A percentile compares a stretch with the other conserved stretches of the same genome.
These are phyloP conservation scores for Noturus placidus DNA, from an alignment of 2,113 vertebrate genomes.

Conservation along the genomic window DNA sequence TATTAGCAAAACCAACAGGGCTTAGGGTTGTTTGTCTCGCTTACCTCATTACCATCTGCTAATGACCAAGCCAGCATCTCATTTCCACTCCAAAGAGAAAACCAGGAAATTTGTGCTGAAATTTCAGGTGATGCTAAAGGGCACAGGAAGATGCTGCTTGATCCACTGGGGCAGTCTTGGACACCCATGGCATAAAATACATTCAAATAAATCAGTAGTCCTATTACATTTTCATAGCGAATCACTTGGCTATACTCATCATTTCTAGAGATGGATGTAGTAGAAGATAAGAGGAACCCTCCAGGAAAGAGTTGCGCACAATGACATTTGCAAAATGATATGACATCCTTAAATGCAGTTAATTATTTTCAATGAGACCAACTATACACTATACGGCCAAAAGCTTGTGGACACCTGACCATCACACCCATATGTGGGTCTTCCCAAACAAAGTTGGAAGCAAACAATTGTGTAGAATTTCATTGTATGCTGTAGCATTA, in stretches of 20 bases:
- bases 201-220: not conserved
- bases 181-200: not conserved
- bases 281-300: not conserved
- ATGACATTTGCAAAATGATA: not conserved
- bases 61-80: constrained; percentile 74
- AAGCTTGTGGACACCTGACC: not conserved
- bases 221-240: not conserved
- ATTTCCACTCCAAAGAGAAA: constrained; percentile 71
- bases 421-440: not conserved
- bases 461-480: not conserved
- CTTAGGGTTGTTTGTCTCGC: constrained; percentile 74
- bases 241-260: not conserved
- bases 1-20: constrained; percentile 75
- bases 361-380: constrained; percentile 60
- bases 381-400: not conserved
- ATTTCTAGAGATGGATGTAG: not conserved
- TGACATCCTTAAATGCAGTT: constrained; percentile 34
- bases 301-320: constrained; percentile 6
- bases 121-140: constrained; percentile 58
- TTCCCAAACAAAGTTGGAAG: not conserved
- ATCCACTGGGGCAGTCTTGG: not conserved
- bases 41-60: constrained; percentile 76
- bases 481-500: not conserved
- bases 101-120: constrained; percentile 55
- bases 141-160: constrained; percentile 47